Evolutionary conservation across 2,888 invertebrate genomes (phyloP).

Genomic region (Syritta pipiens): DNA sequence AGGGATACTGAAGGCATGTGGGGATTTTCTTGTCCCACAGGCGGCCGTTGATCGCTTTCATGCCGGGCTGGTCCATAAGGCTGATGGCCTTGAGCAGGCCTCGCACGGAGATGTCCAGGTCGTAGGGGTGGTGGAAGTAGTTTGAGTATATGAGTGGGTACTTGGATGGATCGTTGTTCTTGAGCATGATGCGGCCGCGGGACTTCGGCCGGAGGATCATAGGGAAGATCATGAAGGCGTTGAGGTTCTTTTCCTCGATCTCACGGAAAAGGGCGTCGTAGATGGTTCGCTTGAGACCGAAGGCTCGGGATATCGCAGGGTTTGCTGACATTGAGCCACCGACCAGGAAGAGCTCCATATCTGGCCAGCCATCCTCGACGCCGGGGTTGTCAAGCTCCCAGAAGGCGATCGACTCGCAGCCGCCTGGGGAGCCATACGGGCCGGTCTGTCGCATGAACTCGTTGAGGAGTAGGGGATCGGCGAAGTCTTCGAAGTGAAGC

Average conservation of each 20-base stretch:
- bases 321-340: conserved; percentile 80
- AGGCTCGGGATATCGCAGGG: conserved; percentile 78
- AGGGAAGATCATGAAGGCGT: conserved; percentile 82
- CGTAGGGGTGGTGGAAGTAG: conserved; percentile 84
- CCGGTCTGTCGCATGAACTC: conserved; percentile 77
- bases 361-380: conserved; percentile 82
- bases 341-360: conserved; percentile 85
- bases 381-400: conserved; percentile 82
- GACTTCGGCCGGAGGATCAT: conserved; percentile 85
- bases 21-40: conserved; percentile 82
- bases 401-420: conserved; percentile 83
- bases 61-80: conserved; percentile 80
- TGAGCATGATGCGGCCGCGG: conserved; percentile 84
- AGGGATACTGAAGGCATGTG: conserved; percentile 81
- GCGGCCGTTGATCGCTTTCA: conserved; percentile 80
- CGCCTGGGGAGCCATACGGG: conserved; percentile 81
- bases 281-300: conserved; percentile 79
- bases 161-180: conserved; percentile 83
- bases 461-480: conserved; percentile 74
- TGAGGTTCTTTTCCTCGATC: conserved; percentile 74
- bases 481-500: conserved; percentile 76
- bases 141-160: conserved; percentile 85
- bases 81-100: conserved; percentile 82
- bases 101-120: conserved; percentile 83
- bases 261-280: conserved; percentile 80